These are phyloP conservation scores for Chloroceryle inda DNA, from an alignment of 2,797 vertebrate species.

Conservation along the genomic window DNA sequence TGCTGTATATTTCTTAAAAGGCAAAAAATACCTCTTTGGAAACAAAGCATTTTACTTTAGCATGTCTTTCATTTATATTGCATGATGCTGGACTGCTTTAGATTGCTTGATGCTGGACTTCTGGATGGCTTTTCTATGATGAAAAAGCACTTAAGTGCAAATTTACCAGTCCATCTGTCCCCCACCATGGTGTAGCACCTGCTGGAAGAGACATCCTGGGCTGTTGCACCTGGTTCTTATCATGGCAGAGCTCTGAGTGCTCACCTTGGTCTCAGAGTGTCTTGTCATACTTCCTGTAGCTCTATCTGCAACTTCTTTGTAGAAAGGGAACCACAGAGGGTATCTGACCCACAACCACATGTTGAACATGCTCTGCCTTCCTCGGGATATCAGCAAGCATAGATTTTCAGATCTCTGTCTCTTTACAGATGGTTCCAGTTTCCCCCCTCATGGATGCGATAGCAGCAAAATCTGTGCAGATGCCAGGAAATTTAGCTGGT, in stretches of 20 bases:
- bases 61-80: neutral
- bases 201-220: neutral
- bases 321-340: neutral
- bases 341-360: neutral
- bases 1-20: neutral
- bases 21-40: neutral
- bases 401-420: neutral
- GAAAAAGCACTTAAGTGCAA: neutral
- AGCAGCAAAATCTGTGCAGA: neutral
- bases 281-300: neutral
- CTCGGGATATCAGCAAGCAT: neutral
- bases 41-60: neutral
- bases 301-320: neutral
- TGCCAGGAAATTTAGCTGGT: neutral
- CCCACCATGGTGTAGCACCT: fast-evolving
- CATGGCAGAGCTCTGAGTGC: neutral
- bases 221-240: neutral
- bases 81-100: neutral
- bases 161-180: neutral
- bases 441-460: neutral
- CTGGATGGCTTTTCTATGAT: neutral
- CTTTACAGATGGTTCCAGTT: neutral
- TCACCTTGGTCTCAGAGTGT: neutral
- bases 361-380: neutral
- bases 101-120: neutral